Evolutionary conservation across 1,140 invertebrate species (phyloP).

Genomic region (Drosophila kikkawai): DNA sequence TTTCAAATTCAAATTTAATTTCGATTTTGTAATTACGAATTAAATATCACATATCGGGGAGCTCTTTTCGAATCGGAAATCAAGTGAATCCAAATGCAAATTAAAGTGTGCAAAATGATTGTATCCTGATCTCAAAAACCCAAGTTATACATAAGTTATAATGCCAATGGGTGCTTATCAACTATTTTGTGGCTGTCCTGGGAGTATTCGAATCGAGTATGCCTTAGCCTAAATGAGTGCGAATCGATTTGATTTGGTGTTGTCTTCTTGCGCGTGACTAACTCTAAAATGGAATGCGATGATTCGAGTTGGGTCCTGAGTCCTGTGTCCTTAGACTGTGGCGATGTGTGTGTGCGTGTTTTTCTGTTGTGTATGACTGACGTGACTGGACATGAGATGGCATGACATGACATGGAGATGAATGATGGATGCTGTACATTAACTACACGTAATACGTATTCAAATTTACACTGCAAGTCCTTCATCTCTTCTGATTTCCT

Average conservation of each 20-base stretch:
- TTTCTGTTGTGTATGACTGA: constrained; percentile 53
- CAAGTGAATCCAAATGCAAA: constrained; percentile 68
- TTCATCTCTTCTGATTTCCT: constrained; percentile 32
- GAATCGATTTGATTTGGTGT: constrained; percentile 57
- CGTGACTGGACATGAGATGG: constrained; percentile 43
- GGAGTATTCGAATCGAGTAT: constrained; percentile 33
- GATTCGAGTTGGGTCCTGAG: constrained; percentile 40
- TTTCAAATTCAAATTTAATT: constrained; percentile 53
- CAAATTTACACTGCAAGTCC: constrained; percentile 54
- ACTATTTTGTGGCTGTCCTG: constrained; percentile 78
- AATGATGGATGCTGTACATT: constrained; percentile 42
- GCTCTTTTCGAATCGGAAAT: constrained; percentile 78
- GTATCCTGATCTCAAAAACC: constrained; percentile 43
- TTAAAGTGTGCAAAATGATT: constrained; percentile 65
- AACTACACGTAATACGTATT: constrained; percentile 47
- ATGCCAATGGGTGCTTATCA: constrained; percentile 52
- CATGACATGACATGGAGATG: constrained; percentile 44
- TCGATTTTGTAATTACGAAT: constrained; percentile 67
- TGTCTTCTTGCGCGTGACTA: constrained; percentile 58
- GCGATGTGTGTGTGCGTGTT: constrained; percentile 39
- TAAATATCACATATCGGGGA: constrained; percentile 85
- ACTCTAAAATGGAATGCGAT: constrained; percentile 52
- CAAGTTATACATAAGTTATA: constrained; percentile 15
- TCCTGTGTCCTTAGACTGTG: constrained; percentile 50
- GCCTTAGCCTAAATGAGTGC: constrained; percentile 51